phyloP scores from a whole-genome alignment of 2,797 vertebrate species.

The Mus caroli region DNA sequence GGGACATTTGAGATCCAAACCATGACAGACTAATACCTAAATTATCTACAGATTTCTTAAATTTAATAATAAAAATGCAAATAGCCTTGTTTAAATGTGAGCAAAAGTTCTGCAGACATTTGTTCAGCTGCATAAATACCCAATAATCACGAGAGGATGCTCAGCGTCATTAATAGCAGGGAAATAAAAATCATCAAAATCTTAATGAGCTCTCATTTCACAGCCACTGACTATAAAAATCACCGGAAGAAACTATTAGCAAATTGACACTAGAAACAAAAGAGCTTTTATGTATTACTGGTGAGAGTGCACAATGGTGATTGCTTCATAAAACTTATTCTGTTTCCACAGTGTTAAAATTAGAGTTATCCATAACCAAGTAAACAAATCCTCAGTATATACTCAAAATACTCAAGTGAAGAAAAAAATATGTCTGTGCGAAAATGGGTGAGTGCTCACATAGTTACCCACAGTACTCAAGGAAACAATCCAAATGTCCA shows the following conservation, averaged over 20 bases:
- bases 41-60: background rate
- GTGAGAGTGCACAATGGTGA: background rate
- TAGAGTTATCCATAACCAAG: background rate
- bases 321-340: background rate
- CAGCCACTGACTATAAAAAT: background rate
- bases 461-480: background rate
- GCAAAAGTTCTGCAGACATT: background rate
- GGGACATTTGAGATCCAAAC: background rate
- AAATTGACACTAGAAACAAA: background rate
- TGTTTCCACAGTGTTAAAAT: background rate
- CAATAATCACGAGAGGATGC: background rate
- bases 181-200: background rate
- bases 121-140: background rate
- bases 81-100: background rate
- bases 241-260: background rate
- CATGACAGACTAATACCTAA: background rate
- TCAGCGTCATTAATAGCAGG: background rate
- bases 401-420: background rate
- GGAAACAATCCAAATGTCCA: background rate
- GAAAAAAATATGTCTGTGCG: background rate
- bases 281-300: background rate
- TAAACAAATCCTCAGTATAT: background rate
- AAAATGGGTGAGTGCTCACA: background rate
- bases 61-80: constrained; percentile 23
- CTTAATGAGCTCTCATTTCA: constrained; percentile 9